phyloP scores from a whole-genome alignment of 2,797 vertebrate genomes.

The Clarias pachynema region DNA sequence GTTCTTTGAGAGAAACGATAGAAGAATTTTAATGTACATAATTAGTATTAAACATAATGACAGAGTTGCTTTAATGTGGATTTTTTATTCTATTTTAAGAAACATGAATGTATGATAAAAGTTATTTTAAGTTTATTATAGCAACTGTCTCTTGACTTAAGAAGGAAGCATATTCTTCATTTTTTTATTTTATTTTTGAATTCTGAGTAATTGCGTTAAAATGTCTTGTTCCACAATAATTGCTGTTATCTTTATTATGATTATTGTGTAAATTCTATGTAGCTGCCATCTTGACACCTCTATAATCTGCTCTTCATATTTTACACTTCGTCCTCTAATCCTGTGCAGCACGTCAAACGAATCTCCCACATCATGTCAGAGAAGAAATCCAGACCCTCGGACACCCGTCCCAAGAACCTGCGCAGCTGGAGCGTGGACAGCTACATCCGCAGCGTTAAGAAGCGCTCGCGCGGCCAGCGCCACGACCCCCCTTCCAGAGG shows the following conservation, averaged over 20 bases:
- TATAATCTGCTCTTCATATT: background rate
- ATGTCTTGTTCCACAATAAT: background rate
- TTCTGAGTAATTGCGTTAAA: background rate
- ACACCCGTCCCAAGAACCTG: constrained; percentile 86
- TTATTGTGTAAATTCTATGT: background rate
- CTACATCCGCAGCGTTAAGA: constrained; percentile 90
- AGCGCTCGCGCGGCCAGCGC: constrained; percentile 83
- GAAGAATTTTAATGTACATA: background rate
- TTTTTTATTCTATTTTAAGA: background rate
- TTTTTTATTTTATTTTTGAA: background rate
- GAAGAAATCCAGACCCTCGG: constrained; percentile 74
- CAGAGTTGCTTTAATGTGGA: background rate
- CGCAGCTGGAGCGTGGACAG: constrained; percentile 94
- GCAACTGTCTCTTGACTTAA: background rate
- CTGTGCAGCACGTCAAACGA: constrained; percentile 38
- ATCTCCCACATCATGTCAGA: constrained; percentile 72
- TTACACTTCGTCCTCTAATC: background rate
- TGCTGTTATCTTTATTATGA: background rate
- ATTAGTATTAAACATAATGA: background rate
- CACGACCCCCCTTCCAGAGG: constrained; percentile 72
- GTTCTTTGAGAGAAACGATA: background rate
- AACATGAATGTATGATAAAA: background rate
- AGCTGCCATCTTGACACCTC: background rate
- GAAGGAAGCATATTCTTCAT: background rate
- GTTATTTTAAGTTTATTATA: background rate